Percentiles rank a stretch among this genome's conserved stretches.
These are phyloP conservation scores for Chironomus riparius DNA, from an alignment of 2,888 invertebrate genomes.

Conservation along the genomic window DNA sequence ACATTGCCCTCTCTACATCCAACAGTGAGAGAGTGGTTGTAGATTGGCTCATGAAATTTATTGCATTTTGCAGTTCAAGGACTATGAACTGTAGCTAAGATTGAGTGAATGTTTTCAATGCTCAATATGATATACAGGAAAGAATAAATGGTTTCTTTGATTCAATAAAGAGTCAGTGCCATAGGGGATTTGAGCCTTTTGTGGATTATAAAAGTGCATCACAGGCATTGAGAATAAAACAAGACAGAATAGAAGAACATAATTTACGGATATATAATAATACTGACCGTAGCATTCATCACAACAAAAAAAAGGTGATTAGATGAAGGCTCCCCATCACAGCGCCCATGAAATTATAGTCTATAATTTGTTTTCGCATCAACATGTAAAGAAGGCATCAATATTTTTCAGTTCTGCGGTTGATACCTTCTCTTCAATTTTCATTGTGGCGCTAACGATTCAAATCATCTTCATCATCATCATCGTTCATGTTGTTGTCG, in stretches of 20 bases:
- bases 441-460: constrained; percentile 15
- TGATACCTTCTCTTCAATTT: not conserved
- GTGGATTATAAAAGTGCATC: too few relatives aligned
- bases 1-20: not conserved
- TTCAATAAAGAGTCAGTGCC: too few relatives aligned
- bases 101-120: not conserved
- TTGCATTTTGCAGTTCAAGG: constrained; percentile 12
- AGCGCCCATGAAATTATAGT: not conserved
- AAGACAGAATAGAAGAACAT: not conserved
- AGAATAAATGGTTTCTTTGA: too few relatives aligned
- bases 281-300: not conserved
- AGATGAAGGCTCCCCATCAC: not conserved
- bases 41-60: constrained; percentile 17
- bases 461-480: not conserved
- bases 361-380: constrained; percentile 1
- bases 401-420: not conserved
- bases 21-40: not conserved
- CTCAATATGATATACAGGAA: not conserved
- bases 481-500: not conserved
- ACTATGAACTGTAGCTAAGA: not conserved
- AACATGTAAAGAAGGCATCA: not conserved
- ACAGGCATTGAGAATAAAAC: too few relatives aligned
- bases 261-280: not conserved
- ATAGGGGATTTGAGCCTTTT: too few relatives aligned
- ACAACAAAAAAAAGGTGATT: not conserved